Evolutionary conservation across 2,888 invertebrate species (phyloP).

Genomic region (Sarcophaga rosellei): DNA sequence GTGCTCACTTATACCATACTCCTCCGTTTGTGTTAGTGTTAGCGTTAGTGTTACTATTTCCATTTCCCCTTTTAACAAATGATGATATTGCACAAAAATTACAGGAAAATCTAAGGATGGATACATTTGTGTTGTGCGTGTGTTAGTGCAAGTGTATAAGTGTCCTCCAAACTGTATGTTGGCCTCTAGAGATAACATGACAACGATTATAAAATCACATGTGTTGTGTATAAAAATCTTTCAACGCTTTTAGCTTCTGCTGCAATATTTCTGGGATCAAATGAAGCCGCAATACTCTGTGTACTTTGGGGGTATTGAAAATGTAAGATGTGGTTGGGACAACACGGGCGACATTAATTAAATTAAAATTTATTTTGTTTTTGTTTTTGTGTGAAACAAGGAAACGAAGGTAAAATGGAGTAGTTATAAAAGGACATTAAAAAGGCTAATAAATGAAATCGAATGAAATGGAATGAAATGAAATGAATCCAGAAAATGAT

Average conservation of each 20-base stretch:
- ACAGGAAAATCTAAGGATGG: background rate
- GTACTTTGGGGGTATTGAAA: background rate
- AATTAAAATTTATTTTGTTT: conserved; percentile 44
- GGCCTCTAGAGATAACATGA: conserved; percentile 39
- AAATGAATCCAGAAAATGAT: too few relatives aligned
- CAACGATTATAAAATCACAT: conserved; percentile 64
- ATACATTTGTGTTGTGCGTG: conserved; percentile 1
- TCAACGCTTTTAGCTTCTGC: conserved; percentile 45
- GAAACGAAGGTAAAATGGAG: background rate
- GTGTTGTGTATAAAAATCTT: conserved; percentile 59
- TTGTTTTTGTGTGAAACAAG: conserved; percentile 7
- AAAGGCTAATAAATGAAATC: conserved; percentile 43
- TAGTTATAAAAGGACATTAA: background rate
- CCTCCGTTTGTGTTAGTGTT: too few relatives aligned
- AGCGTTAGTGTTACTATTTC: background rate
- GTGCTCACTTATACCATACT: background rate
- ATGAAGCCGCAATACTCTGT: background rate
- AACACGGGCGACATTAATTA: conserved; percentile 50
- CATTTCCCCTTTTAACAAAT: conserved; percentile 9
- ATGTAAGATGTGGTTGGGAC: conserved; percentile 43
- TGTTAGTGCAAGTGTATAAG: conserved; percentile 17
- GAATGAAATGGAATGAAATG: background rate
- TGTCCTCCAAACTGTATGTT: conserved; percentile 2
- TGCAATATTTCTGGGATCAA: background rate
- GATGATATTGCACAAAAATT: conserved; percentile 17